Evolutionary conservation across 2,113 vertebrate genomes (phyloP).

Genomic region (Apus apus): DNA sequence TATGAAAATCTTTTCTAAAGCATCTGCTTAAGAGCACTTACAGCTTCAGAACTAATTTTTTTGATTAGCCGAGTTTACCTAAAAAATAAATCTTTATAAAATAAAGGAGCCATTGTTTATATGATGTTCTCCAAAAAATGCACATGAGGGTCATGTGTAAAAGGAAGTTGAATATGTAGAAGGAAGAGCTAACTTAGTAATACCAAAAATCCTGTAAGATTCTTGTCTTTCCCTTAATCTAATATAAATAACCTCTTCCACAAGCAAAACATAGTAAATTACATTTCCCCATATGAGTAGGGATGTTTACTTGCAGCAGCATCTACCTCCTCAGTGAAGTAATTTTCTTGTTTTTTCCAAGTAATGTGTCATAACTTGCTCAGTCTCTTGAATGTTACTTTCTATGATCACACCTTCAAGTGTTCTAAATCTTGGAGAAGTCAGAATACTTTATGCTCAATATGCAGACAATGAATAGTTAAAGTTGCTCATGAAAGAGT

Average conservation of each 20-base stretch:
- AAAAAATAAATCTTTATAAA: neutral
- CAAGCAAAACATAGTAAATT: neutral
- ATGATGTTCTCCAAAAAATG: neutral
- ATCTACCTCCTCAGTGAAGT: neutral
- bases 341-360: slow-evolving; percentile 51
- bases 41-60: neutral
- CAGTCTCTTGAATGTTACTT: slow-evolving; percentile 7
- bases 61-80: neutral
- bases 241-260: neutral
- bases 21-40: neutral
- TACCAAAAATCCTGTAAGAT: neutral
- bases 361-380: neutral
- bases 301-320: slow-evolving; percentile 1
- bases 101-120: too few species aligned
- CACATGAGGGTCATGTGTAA: neutral
- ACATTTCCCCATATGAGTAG: neutral
- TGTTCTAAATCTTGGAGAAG: slow-evolving; percentile 18
- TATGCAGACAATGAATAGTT: neutral
- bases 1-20: neutral
- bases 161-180: neutral
- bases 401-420: slow-evolving; percentile 28
- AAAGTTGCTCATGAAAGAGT: neutral
- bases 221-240: neutral
- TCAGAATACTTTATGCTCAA: slow-evolving; percentile 1
- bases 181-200: neutral